phyloP scores from a whole-genome alignment of 2,888 invertebrate species.

The Gymnoscelis rufifasciata region DNA sequence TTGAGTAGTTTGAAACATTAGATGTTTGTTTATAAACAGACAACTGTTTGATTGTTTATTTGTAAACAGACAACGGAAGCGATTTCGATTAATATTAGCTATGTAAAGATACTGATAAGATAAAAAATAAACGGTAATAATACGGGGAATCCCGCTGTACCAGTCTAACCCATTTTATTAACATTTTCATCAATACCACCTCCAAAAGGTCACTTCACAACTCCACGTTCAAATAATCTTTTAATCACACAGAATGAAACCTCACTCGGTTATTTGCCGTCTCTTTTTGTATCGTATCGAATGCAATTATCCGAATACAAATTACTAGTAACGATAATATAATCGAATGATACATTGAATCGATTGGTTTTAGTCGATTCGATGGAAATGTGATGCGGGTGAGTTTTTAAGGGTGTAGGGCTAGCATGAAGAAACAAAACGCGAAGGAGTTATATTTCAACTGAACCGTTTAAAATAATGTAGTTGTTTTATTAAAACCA shows the following conservation, averaged over 20 bases:
- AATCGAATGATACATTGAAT: conserved; percentile 25
- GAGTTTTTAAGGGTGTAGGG: conserved; percentile 4
- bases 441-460: background rate
- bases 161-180: too few relatives aligned
- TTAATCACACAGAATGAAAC: conserved; percentile 36
- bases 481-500: too few relatives aligned
- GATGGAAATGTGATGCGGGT: conserved; percentile 20
- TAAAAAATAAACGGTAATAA: too few relatives aligned
- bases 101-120: too few relatives aligned
- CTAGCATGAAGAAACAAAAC: background rate
- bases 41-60: too few relatives aligned
- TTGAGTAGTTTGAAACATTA: too few relatives aligned
- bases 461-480: too few relatives aligned
- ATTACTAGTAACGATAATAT: conserved; percentile 23
- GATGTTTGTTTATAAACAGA: too few relatives aligned
- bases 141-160: too few relatives aligned
- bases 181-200: too few relatives aligned
- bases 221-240: conserved; percentile 26
- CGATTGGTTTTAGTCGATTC: conserved; percentile 18
- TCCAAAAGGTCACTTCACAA: conserved; percentile 8
- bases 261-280: conserved; percentile 34
- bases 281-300: conserved; percentile 28
- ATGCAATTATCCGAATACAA: conserved; percentile 39
- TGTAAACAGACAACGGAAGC: too few relatives aligned
- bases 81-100: too few relatives aligned